A percentile compares a stretch with the other conserved stretches of the same genome.
phyloP scores from a whole-genome alignment of 2,113 vertebrate genomes.

The Panurus biarmicus region DNA sequence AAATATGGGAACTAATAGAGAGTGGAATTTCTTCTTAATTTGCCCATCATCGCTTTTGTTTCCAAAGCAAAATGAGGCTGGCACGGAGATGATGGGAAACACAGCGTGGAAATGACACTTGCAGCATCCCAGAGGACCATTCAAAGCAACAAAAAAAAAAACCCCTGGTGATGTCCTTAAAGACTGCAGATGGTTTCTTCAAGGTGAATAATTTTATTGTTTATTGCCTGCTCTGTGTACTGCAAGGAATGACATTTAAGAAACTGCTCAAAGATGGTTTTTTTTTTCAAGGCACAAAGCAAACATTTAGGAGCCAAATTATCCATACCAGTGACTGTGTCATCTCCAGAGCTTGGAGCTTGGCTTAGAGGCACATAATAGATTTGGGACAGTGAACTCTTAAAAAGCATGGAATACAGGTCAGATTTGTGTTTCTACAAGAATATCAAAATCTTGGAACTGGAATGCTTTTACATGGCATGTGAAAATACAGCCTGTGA shows the following conservation, averaged over 20 bases:
- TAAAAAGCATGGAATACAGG: not conserved
- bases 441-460: not conserved
- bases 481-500: not conserved
- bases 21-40: conserved; percentile 5
- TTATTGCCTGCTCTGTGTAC: not conserved
- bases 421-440: not conserved
- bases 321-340: conserved; percentile 25
- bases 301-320: conserved; percentile 47
- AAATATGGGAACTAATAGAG: not conserved
- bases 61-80: not conserved
- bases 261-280: not conserved
- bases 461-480: not conserved
- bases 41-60: not conserved
- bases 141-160: conserved; percentile 7
- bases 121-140: not conserved
- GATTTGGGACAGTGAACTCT: not conserved
- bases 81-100: not conserved
- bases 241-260: conserved; percentile 20
- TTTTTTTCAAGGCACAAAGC: conserved; percentile 17
- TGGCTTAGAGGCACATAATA: not conserved
- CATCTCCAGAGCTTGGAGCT: not conserved
- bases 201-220: conserved; percentile 64
- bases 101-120: not conserved
- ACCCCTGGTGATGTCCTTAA: conserved; percentile 20
- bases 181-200: conserved; percentile 58